Evolutionary conservation across 2,888 invertebrate genomes (phyloP).

Genomic region (Nezara viridula): DNA sequence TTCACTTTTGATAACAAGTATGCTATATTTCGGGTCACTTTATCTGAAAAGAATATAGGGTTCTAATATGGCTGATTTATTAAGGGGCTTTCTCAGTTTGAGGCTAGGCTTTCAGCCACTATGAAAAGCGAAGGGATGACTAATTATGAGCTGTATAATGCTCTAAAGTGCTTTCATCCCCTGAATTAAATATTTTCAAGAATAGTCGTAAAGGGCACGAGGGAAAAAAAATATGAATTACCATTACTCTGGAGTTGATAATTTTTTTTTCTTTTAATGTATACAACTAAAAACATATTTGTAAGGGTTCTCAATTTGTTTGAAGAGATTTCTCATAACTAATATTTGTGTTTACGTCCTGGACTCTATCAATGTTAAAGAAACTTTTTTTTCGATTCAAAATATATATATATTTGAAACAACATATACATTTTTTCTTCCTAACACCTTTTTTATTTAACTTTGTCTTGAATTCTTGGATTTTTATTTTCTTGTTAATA

Average conservation of each 20-base stretch:
- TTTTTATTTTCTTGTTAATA: no score
- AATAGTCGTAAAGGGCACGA: neutral
- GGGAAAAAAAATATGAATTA: neutral
- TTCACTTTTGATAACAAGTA: neutral
- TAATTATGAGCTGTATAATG: constrained; percentile 43
- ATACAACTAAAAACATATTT: neutral
- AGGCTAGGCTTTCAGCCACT: constrained; percentile 11
- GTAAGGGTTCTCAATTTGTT: neutral
- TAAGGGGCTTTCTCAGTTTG: neutral
- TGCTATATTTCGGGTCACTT: neutral
- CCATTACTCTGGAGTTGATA: neutral
- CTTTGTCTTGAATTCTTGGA: no score
- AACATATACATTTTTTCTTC: no score
- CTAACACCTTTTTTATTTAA: no score
- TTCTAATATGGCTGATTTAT: constrained; percentile 29
- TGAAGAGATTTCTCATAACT: no score
- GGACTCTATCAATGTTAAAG: no score
- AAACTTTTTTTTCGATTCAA: no score
- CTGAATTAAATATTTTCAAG: constrained; percentile 23
- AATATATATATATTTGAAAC: no score
- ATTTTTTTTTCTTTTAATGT: neutral
- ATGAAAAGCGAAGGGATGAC: constrained; percentile 33
- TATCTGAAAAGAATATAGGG: constrained; percentile 17
- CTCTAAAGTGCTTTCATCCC: constrained; percentile 5
- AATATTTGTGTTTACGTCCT: no score